A percentile compares a stretch with the other conserved stretches of the same genome.
These are phyloP conservation scores for Eubasilissa splendida DNA, from an alignment of 2,888 invertebrate species.

Conservation along the genomic window DNA sequence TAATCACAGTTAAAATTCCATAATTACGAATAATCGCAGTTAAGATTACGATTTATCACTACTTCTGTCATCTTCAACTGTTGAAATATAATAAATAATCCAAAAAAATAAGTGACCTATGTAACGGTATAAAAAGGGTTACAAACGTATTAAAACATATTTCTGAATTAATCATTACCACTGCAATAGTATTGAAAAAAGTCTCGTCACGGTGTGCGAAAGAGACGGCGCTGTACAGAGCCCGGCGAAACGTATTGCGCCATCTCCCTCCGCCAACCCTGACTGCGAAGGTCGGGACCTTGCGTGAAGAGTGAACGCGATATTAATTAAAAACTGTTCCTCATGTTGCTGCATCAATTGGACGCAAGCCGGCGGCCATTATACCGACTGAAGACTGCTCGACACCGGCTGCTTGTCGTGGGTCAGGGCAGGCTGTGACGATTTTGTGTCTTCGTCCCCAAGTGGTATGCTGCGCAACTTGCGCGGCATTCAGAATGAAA, in stretches of 20 bases:
- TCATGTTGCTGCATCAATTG: not conserved
- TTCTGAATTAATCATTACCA: slow-evolving; percentile 5
- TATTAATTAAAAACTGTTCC: slow-evolving; percentile 28
- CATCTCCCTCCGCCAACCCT: slow-evolving; percentile 49
- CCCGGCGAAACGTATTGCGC: slow-evolving; percentile 34
- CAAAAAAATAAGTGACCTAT: too few species aligned
- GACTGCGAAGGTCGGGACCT: slow-evolving; percentile 51
- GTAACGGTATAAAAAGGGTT: too few species aligned
- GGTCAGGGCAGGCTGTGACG: not conserved
- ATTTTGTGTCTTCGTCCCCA: not conserved
- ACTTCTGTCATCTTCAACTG: too few species aligned
- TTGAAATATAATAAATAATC: too few species aligned
- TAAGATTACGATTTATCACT: too few species aligned
- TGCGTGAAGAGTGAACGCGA: slow-evolving; percentile 50
- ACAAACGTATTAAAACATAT: too few species aligned
- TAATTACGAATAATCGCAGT: too few species aligned
- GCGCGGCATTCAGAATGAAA: too few species aligned
- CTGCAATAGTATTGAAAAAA: not conserved
- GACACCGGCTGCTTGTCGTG: not conserved
- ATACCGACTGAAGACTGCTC: slow-evolving; percentile 19
- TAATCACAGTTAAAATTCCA: too few species aligned
- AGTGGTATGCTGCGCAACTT: not conserved
- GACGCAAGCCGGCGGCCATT: not conserved
- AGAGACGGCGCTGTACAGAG: slow-evolving; percentile 43
- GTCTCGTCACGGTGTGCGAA: slow-evolving; percentile 31